Evolutionary conservation across 1,140 invertebrate genomes (phyloP).

Genomic region (Gryllus bimaculatus): DNA sequence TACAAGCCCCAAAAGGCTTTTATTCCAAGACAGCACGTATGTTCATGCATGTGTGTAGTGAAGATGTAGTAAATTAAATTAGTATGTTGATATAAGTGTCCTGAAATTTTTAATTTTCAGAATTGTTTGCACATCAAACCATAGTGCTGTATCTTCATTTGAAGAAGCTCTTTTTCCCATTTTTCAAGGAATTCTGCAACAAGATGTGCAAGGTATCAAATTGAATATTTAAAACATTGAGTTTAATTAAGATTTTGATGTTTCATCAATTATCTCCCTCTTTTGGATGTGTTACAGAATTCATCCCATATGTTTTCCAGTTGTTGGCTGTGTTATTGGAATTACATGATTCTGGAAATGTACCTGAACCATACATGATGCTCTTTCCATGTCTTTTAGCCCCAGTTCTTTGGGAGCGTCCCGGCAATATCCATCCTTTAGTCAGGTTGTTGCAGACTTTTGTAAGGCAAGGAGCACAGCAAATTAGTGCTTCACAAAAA

Average conservation of each 20-base stretch:
- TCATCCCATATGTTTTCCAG: slow-evolving; percentile 97
- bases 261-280: neutral
- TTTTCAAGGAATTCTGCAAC: slow-evolving; percentile 84
- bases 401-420: slow-evolving; percentile 83
- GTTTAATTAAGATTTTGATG: neutral
- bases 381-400: slow-evolving; percentile 80
- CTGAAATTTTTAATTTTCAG: slow-evolving; percentile 36
- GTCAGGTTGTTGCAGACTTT: slow-evolving; percentile 82
- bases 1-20: no score
- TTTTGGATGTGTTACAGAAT: slow-evolving; percentile 54
- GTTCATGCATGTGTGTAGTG: no score
- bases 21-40: no score
- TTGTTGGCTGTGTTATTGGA: slow-evolving; percentile 86
- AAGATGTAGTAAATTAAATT: no score
- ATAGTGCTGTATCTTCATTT: slow-evolving; percentile 72
- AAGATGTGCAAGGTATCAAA: slow-evolving; percentile 76
- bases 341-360: slow-evolving; percentile 43
- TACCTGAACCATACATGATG: slow-evolving; percentile 77
- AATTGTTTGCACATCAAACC: slow-evolving; percentile 75
- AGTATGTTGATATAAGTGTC: no score
- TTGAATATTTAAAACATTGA: neutral
- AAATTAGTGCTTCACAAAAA: slow-evolving; percentile 60
- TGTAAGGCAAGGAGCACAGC: slow-evolving; percentile 59
- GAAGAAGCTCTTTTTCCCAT: slow-evolving; percentile 86
- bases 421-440: slow-evolving; percentile 84